These are phyloP conservation scores for Saiga tatarica DNA, from an alignment of 2,113 vertebrate genomes.

Conservation along the genomic window DNA sequence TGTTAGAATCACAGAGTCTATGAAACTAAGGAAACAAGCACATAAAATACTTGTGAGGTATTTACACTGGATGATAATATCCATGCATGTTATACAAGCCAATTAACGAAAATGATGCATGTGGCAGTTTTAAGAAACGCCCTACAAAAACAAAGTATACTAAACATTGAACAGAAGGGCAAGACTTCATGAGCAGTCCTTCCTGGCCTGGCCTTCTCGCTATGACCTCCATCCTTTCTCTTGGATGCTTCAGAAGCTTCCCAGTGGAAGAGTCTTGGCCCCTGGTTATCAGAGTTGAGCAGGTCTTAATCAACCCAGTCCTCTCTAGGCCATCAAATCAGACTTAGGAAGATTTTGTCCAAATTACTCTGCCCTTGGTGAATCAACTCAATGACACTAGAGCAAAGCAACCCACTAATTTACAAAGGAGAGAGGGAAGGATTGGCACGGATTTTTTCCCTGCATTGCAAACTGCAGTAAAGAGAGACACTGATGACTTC, in stretches of 20 bases:
- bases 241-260: background rate
- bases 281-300: background rate
- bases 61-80: background rate
- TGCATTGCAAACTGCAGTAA: background rate
- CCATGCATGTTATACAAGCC: background rate
- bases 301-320: background rate
- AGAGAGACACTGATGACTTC: background rate
- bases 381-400: background rate
- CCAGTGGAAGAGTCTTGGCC: background rate
- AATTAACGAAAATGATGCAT: background rate
- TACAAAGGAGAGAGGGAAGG: background rate
- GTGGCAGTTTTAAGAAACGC: background rate
- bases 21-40: background rate
- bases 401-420: background rate
- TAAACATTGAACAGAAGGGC: background rate
- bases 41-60: background rate
- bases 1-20: constrained; percentile 21
- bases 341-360: background rate
- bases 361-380: background rate
- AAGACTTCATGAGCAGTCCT: background rate
- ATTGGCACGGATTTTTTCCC: background rate
- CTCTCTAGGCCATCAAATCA: background rate
- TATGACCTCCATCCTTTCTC: background rate
- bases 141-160: background rate
- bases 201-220: background rate